Percentiles rank a stretch among this genome's conserved stretches.
phyloP scores from a whole-genome alignment of 2,113 vertebrate species.

The Pterocles burchelli region DNA sequence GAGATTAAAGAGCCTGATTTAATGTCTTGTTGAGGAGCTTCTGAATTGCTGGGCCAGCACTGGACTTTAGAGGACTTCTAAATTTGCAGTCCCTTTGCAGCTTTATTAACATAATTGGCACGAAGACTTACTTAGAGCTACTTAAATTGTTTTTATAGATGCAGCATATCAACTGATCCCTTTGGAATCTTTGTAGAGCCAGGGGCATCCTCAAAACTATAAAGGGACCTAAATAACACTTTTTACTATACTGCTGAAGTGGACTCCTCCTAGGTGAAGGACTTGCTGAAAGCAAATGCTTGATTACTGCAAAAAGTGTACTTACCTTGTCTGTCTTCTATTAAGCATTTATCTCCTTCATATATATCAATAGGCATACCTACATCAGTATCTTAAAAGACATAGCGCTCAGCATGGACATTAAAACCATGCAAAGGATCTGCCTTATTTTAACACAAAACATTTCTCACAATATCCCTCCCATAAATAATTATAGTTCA shows the following conservation, averaged over 20 bases:
- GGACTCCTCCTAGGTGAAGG: background rate
- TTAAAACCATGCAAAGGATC: background rate
- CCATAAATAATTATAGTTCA: constrained; percentile 66
- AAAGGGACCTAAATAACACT: background rate
- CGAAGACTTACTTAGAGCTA: background rate
- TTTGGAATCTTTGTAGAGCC: background rate
- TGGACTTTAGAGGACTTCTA: constrained; percentile 14
- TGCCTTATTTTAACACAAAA: background rate
- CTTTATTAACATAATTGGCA: constrained; percentile 39
- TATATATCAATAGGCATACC: background rate
- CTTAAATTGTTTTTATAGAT: constrained; percentile 30
- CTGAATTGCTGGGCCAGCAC: constrained; percentile 19
- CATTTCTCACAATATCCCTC: background rate
- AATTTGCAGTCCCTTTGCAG: constrained; percentile 14
- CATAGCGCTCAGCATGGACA: background rate
- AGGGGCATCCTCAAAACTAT: background rate
- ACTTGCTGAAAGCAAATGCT: background rate
- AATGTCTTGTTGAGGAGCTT: constrained; percentile 24
- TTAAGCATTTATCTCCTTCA: background rate
- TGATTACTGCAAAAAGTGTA: background rate
- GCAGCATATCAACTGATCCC: background rate
- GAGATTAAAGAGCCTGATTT: constrained; percentile 44
- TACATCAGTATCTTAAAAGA: background rate
- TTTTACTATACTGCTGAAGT: background rate
- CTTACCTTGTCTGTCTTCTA: background rate